A percentile compares a stretch with the other conserved stretches of the same genome.
phyloP scores from a whole-genome alignment of 2,888 invertebrate species.

The Nowickia ferox region DNA sequence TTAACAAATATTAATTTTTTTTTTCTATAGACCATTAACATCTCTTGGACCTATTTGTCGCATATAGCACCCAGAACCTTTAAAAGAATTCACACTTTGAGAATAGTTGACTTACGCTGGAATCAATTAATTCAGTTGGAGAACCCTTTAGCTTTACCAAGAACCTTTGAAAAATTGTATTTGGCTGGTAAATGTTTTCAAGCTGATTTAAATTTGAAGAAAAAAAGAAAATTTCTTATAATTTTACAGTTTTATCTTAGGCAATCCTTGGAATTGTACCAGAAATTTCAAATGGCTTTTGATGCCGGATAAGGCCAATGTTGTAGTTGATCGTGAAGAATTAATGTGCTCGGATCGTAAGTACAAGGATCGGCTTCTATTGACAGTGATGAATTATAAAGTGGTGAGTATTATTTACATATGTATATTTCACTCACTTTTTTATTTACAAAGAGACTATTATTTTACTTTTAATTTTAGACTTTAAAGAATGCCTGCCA shows the following conservation, averaged over 20 bases:
- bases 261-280: conserved; percentile 83
- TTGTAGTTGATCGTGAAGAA: conserved; percentile 80
- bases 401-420: conserved; percentile 74
- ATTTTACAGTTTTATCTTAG: conserved; percentile 72
- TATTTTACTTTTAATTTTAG: conserved; percentile 67
- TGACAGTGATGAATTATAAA: conserved; percentile 81
- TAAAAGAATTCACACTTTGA: conserved; percentile 77
- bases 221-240: conserved; percentile 61
- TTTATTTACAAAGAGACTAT: no score
- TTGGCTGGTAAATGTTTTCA: conserved; percentile 77
- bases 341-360: conserved; percentile 81
- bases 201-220: background rate
- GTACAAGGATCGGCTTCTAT: conserved; percentile 80
- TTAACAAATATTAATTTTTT: background rate
- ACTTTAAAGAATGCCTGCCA: conserved; percentile 79
- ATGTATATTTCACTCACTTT: background rate
- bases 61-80: conserved; percentile 80
- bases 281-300: conserved; percentile 82
- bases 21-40: conserved; percentile 79
- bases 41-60: conserved; percentile 82
- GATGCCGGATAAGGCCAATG: conserved; percentile 77
- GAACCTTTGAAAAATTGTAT: conserved; percentile 78
- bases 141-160: conserved; percentile 78
- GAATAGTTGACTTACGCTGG: conserved; percentile 81
- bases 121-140: conserved; percentile 82